Percentiles rank a stretch among this genome's conserved stretches.
Evolutionary conservation across 2,888 invertebrate genomes (phyloP).

Genomic region (Chirona hameri): DNA sequence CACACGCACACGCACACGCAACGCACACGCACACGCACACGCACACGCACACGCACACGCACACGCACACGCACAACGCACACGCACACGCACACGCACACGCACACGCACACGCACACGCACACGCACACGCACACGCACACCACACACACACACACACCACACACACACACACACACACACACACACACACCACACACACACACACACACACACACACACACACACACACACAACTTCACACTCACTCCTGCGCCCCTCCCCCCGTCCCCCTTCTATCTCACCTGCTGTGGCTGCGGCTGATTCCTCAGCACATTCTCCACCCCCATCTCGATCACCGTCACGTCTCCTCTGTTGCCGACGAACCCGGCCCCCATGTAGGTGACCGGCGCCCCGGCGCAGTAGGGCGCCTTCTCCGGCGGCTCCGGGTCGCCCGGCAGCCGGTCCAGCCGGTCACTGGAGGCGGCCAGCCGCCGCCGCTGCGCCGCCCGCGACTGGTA

Average conservation of each 20-base stretch:
- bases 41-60: too few relatives aligned
- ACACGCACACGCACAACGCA: too few relatives aligned
- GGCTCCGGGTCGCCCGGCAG: not conserved
- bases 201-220: too few relatives aligned
- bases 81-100: too few relatives aligned
- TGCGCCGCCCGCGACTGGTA: not conserved
- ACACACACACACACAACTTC: too few relatives aligned
- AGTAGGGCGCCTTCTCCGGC: not conserved
- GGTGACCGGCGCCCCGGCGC: slow-evolving; percentile 49
- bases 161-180: too few relatives aligned
- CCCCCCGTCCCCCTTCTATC: not conserved
- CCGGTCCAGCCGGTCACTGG: not conserved
- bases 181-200: too few relatives aligned
- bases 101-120: too few relatives aligned
- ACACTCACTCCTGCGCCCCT: not conserved
- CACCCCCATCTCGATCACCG: slow-evolving; percentile 54
- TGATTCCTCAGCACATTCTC: slow-evolving; percentile 43
- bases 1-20: too few relatives aligned
- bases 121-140: too few relatives aligned
- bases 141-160: too few relatives aligned
- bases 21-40: too few relatives aligned
- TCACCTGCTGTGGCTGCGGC: slow-evolving; percentile 32
- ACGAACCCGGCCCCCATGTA: slow-evolving; percentile 53
- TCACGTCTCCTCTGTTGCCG: slow-evolving; percentile 53
- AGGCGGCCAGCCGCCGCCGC: not conserved